A percentile compares a stretch with the other conserved stretches of the same genome.
Evolutionary conservation across 1,140 invertebrate species (phyloP).

Genomic region (Leptinotarsa lineolata): DNA sequence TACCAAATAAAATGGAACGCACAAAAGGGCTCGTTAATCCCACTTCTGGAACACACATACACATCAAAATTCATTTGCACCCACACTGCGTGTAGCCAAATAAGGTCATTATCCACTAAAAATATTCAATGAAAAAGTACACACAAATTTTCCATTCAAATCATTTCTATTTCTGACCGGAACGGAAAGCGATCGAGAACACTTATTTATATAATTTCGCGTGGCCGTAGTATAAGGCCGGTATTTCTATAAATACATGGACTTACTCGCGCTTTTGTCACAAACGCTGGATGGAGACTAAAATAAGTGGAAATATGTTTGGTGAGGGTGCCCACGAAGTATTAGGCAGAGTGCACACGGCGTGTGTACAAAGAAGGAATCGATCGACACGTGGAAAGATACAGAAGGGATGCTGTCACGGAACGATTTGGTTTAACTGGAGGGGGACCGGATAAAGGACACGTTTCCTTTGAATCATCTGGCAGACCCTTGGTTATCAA

Average conservation of each 20-base stretch:
- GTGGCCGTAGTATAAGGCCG: slow-evolving; percentile 4
- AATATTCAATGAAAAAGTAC: too few relatives aligned
- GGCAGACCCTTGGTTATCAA: too few relatives aligned
- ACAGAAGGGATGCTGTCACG: slow-evolving; percentile 2
- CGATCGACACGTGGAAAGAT: slow-evolving; percentile 1
- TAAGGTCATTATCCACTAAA: too few relatives aligned
- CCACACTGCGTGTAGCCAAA: too few relatives aligned
- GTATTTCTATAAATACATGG: slow-evolving; percentile 24
- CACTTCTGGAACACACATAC: too few relatives aligned
- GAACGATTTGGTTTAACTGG: too few relatives aligned
- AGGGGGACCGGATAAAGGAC: too few relatives aligned
- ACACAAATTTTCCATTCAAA: too few relatives aligned
- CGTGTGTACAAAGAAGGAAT: neutral
- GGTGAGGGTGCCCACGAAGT: neutral
- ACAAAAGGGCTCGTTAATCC: too few relatives aligned
- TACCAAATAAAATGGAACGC: too few relatives aligned
- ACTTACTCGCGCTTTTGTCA: slow-evolving; percentile 13
- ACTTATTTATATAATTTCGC: slow-evolving; percentile 28
- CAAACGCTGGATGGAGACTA: slow-evolving; percentile 15
- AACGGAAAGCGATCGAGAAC: slow-evolving; percentile 7
- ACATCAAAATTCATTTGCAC: too few relatives aligned
- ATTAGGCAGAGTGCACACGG: neutral
- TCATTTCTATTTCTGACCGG: neutral
- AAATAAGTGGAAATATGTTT: slow-evolving; percentile 9
- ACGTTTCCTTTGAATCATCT: too few relatives aligned